Percentiles rank a stretch among this genome's conserved stretches.
Evolutionary conservation across 2,113 vertebrate genomes (phyloP).

Genomic region (Anolis carolinensis): DNA sequence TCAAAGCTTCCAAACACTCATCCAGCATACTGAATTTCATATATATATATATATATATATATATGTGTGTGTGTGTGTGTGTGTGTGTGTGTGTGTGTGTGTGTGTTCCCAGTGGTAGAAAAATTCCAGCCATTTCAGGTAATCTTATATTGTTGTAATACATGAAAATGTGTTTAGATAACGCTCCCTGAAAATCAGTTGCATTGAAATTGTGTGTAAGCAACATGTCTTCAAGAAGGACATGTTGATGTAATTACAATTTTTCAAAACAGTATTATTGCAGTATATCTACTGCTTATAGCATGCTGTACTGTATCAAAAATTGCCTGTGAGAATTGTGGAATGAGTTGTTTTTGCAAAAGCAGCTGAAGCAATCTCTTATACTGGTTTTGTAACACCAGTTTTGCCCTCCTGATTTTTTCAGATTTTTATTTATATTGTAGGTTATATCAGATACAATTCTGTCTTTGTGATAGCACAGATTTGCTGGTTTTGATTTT

Average conservation of each 20-base stretch:
- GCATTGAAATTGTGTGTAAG: background rate
- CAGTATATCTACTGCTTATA: background rate
- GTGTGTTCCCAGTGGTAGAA: too few species aligned
- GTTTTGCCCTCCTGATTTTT: constrained; percentile 24
- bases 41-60: too few species aligned
- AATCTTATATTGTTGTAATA: background rate
- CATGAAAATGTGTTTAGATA: background rate
- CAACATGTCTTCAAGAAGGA: background rate
- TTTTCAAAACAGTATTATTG: background rate
- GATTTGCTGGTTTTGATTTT: background rate
- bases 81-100: too few species aligned
- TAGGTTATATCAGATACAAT: background rate
- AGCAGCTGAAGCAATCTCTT: background rate
- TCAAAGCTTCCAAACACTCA: background rate
- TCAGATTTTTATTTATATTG: background rate
- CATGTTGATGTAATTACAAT: background rate
- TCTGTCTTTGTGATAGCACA: background rate
- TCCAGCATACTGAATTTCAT: background rate
- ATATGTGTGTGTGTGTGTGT: too few species aligned
- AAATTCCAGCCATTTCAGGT: background rate
- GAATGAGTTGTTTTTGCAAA: constrained; percentile 4
- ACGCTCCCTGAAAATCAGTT: background rate
- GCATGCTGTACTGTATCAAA: background rate
- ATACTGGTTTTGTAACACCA: constrained; percentile 19
- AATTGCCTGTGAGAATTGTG: background rate